Conservation (phyloP, 2,113 vertebrate genomes). For the Daubentonia madagascariensis region DNA sequence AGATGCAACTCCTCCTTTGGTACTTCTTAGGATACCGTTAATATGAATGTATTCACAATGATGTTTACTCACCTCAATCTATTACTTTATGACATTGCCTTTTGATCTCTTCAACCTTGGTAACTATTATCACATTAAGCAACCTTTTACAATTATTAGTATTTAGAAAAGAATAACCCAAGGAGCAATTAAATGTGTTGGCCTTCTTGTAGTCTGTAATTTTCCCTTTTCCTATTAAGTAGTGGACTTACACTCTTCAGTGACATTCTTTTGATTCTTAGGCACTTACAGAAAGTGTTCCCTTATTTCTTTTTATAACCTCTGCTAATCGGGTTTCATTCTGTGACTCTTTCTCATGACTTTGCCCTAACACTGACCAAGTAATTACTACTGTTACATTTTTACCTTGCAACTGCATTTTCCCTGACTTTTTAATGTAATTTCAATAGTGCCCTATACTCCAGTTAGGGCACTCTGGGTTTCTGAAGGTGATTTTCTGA, state of each 20-base stretch:
- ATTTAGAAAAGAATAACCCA: constrained; percentile 73
- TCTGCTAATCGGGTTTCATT: constrained; percentile 73
- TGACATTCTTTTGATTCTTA: constrained; percentile 71
- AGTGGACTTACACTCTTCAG: constrained; percentile 63
- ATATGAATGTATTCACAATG: neutral
- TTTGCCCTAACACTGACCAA: constrained; percentile 73
- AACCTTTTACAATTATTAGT: constrained; percentile 78
- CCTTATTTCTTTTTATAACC: constrained; percentile 74
- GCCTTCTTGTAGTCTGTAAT: constrained; percentile 68
- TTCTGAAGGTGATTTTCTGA: constrained; percentile 75
- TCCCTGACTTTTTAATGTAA: constrained; percentile 73
- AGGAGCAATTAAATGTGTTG: constrained; percentile 70
- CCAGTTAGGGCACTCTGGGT: constrained; percentile 63
- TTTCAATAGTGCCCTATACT: constrained; percentile 68
- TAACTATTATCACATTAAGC: constrained; percentile 79
- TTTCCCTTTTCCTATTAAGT: constrained; percentile 73
- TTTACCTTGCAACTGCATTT: constrained; percentile 74
- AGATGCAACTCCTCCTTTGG: neutral
- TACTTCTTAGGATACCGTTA: neutral
- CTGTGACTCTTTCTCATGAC: constrained; percentile 67
- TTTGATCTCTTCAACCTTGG: constrained; percentile 64
- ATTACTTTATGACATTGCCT: constrained; percentile 70
- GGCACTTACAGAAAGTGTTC: constrained; percentile 76
- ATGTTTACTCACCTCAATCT: constrained; percentile 62
- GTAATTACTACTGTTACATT: constrained; percentile 77